phyloP scores from a whole-genome alignment of 2,888 invertebrate genomes.

The Stenodera caucasica region DNA sequence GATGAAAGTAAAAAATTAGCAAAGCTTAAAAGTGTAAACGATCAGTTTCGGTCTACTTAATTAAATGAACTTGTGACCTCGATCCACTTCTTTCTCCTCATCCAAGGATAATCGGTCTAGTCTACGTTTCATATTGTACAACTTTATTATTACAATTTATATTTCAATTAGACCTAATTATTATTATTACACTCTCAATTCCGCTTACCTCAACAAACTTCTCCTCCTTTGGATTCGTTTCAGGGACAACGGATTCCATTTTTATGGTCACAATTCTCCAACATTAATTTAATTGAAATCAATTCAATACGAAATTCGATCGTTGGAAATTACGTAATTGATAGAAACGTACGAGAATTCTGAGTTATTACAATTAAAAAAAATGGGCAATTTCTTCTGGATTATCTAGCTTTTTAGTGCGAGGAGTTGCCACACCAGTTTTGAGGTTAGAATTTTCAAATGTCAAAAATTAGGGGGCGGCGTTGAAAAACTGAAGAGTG shows the following conservation, averaged over 20 bases:
- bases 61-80: constrained; percentile 46
- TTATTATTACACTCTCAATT: no score
- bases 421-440: constrained; percentile 2
- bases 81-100: not conserved
- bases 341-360: not conserved
- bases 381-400: not conserved
- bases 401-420: not conserved
- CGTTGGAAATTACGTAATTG: no score
- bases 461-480: not conserved
- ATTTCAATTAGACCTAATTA: no score
- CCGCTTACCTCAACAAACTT: not conserved
- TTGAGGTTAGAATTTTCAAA: constrained; percentile 1
- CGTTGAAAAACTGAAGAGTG: no score
- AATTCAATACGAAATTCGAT: no score
- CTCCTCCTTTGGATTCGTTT: not conserved
- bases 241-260: not conserved
- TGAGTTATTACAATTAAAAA: not conserved
- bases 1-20: no score
- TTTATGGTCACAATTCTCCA: not conserved
- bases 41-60: constrained; percentile 45
- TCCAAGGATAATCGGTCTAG: not conserved
- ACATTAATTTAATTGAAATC: not conserved
- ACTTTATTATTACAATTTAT: no score
- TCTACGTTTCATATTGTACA: not conserved
- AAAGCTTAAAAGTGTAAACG: constrained; percentile 15